A percentile compares a stretch with the other conserved stretches of the same genome.
These are phyloP conservation scores for Drosophila nikananu DNA, from an alignment of 1,140 invertebrate genomes.

Conservation along the genomic window DNA sequence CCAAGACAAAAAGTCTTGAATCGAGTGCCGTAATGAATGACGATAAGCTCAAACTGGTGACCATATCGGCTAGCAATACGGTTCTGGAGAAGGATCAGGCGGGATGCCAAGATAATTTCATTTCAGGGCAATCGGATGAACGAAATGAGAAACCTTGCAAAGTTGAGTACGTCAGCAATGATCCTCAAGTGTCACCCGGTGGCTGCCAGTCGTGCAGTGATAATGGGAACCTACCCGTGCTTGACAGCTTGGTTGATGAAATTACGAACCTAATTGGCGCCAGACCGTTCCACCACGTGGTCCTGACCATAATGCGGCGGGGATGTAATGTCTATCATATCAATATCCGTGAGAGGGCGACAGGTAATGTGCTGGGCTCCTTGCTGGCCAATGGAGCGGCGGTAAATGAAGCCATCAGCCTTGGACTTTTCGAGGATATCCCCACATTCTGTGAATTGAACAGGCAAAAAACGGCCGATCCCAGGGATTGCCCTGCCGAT, in stretches of 20 bases:
- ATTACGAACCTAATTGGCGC: conserved; percentile 25
- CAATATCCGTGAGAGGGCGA: conserved; percentile 44
- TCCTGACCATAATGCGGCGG: conserved; percentile 49
- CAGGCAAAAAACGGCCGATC: conserved; percentile 25
- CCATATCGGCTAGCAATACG: not conserved
- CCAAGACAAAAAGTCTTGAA: not conserved
- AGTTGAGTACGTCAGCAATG: not conserved
- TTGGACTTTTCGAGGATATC: conserved; percentile 56
- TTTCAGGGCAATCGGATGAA: not conserved
- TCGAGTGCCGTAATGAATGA: not conserved
- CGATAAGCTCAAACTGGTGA: not conserved
- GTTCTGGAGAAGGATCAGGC: not conserved
- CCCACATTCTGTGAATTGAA: conserved; percentile 64
- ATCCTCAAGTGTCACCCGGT: not conserved
- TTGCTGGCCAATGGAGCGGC: conserved; percentile 52
- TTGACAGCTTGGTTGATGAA: conserved; percentile 13
- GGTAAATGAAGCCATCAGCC: conserved; percentile 49
- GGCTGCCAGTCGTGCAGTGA: conserved; percentile 33
- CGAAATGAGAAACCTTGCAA: not conserved
- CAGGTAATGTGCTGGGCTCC: conserved; percentile 47
- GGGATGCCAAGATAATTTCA: not conserved
- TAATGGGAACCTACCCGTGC: conserved; percentile 9
- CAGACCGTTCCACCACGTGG: conserved; percentile 11
- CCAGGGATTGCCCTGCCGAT: conserved; percentile 29
- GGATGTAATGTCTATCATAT: conserved; percentile 66